These are phyloP conservation scores for Synchiropus splendidus DNA, from an alignment of 2,113 vertebrate species.

Conservation along the genomic window DNA sequence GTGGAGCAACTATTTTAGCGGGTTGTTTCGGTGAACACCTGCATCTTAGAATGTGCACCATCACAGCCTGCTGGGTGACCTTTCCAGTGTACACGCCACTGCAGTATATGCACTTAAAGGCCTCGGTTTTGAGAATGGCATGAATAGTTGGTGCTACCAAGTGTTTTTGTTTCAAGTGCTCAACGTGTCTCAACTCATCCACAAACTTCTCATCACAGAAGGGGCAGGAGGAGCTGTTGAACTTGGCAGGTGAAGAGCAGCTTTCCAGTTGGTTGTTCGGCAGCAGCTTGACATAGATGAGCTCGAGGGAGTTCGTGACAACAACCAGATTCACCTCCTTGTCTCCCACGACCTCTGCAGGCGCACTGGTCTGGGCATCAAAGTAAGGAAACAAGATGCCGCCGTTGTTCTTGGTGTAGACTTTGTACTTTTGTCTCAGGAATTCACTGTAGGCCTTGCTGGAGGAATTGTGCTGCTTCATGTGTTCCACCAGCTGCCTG, in stretches of 20 bases:
- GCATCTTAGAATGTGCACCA: constrained; percentile 85
- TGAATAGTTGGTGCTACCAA: constrained; percentile 90
- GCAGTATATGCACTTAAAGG: constrained; percentile 95
- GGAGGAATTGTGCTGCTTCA: constrained; percentile 74
- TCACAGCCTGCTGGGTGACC: constrained; percentile 85
- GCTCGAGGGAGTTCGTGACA: constrained; percentile 74
- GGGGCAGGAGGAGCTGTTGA: constrained; percentile 71
- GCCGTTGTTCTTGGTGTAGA: constrained; percentile 72
- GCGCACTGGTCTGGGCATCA: constrained; percentile 76
- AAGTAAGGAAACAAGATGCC: constrained; percentile 83
- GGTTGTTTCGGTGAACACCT: constrained; percentile 78
- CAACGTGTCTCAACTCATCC: constrained; percentile 69
- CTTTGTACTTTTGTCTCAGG: constrained; percentile 76
- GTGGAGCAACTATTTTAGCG: constrained; percentile 20
- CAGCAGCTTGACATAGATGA: constrained; percentile 80
- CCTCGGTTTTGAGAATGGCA: constrained; percentile 83
- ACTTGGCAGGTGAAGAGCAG: constrained; percentile 41
- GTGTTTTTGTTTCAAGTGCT: constrained; percentile 84
- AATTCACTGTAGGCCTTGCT: constrained; percentile 79
- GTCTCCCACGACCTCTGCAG: constrained; percentile 81
- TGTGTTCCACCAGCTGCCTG: constrained; percentile 77
- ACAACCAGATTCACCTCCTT: constrained; percentile 81
- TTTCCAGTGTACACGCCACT: constrained; percentile 92
- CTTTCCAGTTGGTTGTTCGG: constrained; percentile 56
- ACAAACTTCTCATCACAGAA: constrained; percentile 80